Percentiles rank a stretch among this genome's conserved stretches.
Evolutionary conservation across 2,797 vertebrate genomes (phyloP).

Genomic region (Linurgus olivaceus): DNA sequence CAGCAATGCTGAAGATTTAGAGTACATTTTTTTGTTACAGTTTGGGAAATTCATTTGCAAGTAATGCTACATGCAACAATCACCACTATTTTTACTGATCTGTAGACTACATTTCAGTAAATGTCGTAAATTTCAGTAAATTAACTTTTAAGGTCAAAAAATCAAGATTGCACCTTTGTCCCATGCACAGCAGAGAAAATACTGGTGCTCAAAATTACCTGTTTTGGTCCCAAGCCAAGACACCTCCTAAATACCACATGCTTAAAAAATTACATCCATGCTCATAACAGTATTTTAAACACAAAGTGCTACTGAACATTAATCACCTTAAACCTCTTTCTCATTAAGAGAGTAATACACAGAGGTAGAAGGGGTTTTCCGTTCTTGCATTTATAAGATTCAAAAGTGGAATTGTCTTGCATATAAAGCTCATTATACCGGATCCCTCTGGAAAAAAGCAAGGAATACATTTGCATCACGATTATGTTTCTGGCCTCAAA

Average conservation of each 20-base stretch:
- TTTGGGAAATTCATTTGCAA: background rate
- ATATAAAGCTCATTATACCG: background rate
- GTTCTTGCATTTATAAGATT: background rate
- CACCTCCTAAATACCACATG: background rate
- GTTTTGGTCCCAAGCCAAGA: background rate
- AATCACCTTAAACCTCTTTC: background rate
- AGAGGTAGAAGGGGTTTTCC: background rate
- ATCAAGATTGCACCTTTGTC: background rate
- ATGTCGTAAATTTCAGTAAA: background rate
- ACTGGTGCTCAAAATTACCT: background rate
- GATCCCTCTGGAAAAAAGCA: background rate
- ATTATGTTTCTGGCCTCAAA: background rate
- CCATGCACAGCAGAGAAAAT: background rate
- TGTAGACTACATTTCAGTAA: background rate
- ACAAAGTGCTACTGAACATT: background rate
- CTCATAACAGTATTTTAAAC: background rate
- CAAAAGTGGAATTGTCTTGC: background rate
- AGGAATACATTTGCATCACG: background rate
- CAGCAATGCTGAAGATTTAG: background rate
- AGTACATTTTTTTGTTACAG: background rate
- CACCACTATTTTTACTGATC: background rate
- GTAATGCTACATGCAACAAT: background rate
- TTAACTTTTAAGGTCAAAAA: background rate
- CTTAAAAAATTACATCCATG: background rate
- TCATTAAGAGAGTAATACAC: background rate